phyloP scores from a whole-genome alignment of 2,113 vertebrate species.

The Cheirogaleus medius region DNA sequence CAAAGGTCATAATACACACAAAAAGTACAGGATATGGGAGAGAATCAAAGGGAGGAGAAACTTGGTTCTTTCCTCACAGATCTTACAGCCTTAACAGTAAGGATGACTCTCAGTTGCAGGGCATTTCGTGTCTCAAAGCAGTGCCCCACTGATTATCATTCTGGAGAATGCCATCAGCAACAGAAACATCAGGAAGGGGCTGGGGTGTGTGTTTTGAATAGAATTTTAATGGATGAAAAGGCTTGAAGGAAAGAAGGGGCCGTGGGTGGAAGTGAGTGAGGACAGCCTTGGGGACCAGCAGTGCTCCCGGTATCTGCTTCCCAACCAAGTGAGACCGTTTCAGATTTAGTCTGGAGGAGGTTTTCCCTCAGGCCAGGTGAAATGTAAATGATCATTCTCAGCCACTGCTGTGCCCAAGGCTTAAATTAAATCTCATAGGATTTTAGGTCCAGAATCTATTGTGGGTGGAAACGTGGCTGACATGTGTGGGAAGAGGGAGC shows the following conservation, averaged over 20 bases:
- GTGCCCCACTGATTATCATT: background rate
- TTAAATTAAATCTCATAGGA: slow-evolving; percentile 7
- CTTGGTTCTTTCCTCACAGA: background rate
- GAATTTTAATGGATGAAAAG: background rate
- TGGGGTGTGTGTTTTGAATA: background rate
- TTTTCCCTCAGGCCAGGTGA: background rate
- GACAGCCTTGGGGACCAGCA: background rate
- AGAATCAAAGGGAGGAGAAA: background rate
- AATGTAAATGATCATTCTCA: background rate
- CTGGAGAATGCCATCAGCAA: background rate
- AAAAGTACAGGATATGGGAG: background rate
- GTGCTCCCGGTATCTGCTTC: background rate
- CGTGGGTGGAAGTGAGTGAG: background rate
- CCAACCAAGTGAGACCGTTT: background rate
- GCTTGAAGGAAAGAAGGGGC: background rate
- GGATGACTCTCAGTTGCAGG: accelerated
- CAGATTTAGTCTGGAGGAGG: background rate
- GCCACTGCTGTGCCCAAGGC: background rate
- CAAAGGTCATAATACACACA: background rate
- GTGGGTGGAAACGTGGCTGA: background rate
- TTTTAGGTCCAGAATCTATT: background rate
- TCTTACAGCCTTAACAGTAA: background rate
- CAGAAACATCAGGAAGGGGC: background rate
- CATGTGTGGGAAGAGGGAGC: background rate
- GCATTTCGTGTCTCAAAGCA: background rate